Conservation (phyloP, 2,888 invertebrate genomes). For the Anodontia alba region DNA sequence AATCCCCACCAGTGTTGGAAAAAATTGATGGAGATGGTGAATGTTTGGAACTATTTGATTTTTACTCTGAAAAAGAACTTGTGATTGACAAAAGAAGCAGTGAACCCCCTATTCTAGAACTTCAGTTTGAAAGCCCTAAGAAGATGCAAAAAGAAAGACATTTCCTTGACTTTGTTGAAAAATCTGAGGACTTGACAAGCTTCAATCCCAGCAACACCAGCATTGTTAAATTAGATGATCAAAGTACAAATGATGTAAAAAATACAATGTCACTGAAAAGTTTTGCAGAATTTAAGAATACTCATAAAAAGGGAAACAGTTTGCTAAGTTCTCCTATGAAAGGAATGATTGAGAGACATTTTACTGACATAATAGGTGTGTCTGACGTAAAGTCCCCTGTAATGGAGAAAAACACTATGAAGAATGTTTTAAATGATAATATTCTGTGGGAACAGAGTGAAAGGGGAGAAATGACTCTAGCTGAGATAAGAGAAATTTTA, state of each 20-base stretch:
- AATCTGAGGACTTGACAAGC: not conserved
- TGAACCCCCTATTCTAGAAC: not conserved
- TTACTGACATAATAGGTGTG: constrained; percentile 45
- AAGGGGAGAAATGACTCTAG: constrained; percentile 42
- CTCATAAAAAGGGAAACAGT: not conserved
- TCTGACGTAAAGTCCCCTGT: constrained; percentile 19
- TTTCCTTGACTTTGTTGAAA: constrained; percentile 58
- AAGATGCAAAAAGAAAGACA: constrained; percentile 54
- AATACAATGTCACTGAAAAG: no score
- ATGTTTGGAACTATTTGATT: not conserved
- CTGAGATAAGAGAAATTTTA: constrained; percentile 42
- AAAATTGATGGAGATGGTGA: not conserved
- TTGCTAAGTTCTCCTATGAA: not conserved
- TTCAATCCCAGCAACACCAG: not conserved
- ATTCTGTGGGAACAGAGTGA: constrained; percentile 45
- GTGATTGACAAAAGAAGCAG: not conserved
- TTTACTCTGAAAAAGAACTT: not conserved
- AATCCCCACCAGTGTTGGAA: not conserved
- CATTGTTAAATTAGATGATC: not conserved
- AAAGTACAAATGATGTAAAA: not conserved
- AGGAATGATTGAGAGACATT: constrained; percentile 36
- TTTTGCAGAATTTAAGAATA: not conserved
- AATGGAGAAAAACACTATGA: not conserved
- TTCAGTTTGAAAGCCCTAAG: constrained; percentile 14
- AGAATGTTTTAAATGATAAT: not conserved